A percentile compares a stretch with the other conserved stretches of the same genome.
These are phyloP conservation scores for Acanthosepion esculentum DNA, from an alignment of 2,888 invertebrate genomes.

Conservation along the genomic window DNA sequence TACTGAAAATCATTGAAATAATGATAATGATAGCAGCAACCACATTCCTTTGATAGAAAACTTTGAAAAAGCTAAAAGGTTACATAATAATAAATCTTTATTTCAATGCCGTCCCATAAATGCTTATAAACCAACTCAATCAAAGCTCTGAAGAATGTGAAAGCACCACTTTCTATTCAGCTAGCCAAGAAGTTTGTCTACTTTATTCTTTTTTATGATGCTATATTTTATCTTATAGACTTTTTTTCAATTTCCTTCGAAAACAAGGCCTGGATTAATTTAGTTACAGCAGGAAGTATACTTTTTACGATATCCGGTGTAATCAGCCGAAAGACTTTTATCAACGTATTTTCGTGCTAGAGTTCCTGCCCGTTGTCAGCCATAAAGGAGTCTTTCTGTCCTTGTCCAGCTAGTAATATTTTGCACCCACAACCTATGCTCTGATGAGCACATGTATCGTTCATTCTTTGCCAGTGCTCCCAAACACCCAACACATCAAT, in stretches of 20 bases:
- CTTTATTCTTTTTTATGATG: neutral
- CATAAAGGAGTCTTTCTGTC: conserved; percentile 33
- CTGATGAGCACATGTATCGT: neutral
- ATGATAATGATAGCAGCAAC: neutral
- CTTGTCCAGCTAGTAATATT: neutral
- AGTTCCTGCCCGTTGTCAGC: neutral
- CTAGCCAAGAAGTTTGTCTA: neutral
- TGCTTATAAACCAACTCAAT: neutral
- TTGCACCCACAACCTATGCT: conserved; percentile 1
- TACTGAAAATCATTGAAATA: neutral
- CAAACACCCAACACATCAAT: neutral
- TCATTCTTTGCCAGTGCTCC: neutral
- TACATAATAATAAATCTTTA: neutral
- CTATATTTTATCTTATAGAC: neutral
- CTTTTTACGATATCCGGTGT: neutral
- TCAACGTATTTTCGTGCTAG: neutral
- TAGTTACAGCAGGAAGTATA: conserved; percentile 21
- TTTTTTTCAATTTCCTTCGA: neutral
- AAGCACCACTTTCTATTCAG: neutral
- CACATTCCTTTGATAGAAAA: neutral
- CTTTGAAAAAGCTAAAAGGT: neutral
- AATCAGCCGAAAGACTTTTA: conserved; percentile 33
- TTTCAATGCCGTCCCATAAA: neutral
- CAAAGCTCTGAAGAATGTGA: neutral
- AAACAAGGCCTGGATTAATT: neutral